phyloP scores from a whole-genome alignment of 2,797 vertebrate species.

The Cyclopterus lumpus region DNA sequence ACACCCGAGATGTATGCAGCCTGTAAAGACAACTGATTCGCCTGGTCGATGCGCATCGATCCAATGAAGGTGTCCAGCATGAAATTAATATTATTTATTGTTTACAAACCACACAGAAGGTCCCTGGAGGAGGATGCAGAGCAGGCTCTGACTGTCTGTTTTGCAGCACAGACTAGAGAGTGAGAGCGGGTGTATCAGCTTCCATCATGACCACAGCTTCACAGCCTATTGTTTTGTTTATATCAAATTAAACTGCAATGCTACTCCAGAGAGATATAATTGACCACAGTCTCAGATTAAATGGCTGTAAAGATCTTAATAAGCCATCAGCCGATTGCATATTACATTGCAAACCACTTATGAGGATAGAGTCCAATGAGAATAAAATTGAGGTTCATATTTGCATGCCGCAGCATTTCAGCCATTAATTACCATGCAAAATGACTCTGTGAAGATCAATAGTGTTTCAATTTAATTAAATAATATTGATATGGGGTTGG shows the following conservation, averaged over 20 bases:
- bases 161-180: constrained; percentile 62
- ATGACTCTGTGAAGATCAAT: constrained; percentile 74
- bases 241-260: constrained; percentile 86
- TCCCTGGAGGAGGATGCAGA: constrained; percentile 68
- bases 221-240: constrained; percentile 83
- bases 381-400: constrained; percentile 74
- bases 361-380: constrained; percentile 74
- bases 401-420: constrained; percentile 78
- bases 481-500: constrained; percentile 70
- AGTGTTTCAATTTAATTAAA: constrained; percentile 78
- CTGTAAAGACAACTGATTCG: constrained; percentile 75
- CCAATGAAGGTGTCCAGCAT: constrained; percentile 71
- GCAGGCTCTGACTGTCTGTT: constrained; percentile 55
- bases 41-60: constrained; percentile 75
- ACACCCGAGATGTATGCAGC: constrained; percentile 50
- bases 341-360: constrained; percentile 82
- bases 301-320: constrained; percentile 86
- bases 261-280: constrained; percentile 81
- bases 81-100: constrained; percentile 86
- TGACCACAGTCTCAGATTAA: constrained; percentile 84
- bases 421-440: constrained; percentile 71
- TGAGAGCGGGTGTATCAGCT: constrained; percentile 77
- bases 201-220: constrained; percentile 82
- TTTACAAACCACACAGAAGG: constrained; percentile 73
- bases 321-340: constrained; percentile 83